These are phyloP conservation scores for Myoxocephalus aenaeus DNA, from an alignment of 2,797 vertebrate genomes.

Conservation along the genomic window DNA sequence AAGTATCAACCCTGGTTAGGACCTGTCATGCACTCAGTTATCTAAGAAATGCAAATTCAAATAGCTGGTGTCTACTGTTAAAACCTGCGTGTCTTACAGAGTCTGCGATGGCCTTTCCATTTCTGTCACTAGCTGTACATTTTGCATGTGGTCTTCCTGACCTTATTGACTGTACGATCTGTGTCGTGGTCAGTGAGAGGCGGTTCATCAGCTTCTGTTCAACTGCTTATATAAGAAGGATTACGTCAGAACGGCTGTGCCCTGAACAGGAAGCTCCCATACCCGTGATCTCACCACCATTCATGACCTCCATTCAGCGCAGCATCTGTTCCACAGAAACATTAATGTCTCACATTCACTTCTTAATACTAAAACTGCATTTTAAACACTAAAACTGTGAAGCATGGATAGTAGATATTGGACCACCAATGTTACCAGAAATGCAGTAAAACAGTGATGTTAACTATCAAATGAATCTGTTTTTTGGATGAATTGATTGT, in stretches of 20 bases:
- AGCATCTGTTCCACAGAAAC: conserved; percentile 16
- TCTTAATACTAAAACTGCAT: not conserved
- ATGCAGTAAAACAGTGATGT: not conserved
- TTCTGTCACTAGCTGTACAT: conserved; percentile 44
- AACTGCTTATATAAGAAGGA: conserved; percentile 79
- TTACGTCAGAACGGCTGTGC: conserved; percentile 74
- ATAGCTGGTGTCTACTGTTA: not conserved
- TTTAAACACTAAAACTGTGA: not conserved
- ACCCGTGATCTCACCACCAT: conserved; percentile 49
- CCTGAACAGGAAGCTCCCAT: conserved; percentile 62
- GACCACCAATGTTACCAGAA: not conserved
- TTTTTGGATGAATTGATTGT: too few species aligned
- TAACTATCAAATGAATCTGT: not conserved
- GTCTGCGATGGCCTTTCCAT: conserved; percentile 29
- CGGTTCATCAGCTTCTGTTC: conserved; percentile 63
- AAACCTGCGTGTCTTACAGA: not conserved
- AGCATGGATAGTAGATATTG: not conserved
- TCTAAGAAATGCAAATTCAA: not conserved
- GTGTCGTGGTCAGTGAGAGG: conserved; percentile 42
- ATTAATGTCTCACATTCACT: not conserved
- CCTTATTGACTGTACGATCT: conserved; percentile 68
- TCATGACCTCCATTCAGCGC: conserved; percentile 37
- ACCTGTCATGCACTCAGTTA: not conserved
- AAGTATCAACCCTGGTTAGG: not conserved
- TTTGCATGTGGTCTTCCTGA: conserved; percentile 36